Conservation (phyloP, 2,888 invertebrate genomes). For the Lochmaea crataegi region DNA sequence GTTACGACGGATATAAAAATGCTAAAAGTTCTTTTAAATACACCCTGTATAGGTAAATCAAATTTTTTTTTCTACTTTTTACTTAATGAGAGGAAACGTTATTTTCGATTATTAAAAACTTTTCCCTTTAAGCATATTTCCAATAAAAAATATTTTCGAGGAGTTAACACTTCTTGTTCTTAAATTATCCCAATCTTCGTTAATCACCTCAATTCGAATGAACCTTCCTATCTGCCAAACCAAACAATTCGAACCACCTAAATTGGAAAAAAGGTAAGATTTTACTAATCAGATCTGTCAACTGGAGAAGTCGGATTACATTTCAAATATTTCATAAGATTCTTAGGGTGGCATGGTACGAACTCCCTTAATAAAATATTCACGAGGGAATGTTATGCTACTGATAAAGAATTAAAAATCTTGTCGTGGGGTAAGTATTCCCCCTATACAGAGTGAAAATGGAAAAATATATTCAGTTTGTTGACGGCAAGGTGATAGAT, state of each 20-base stretch:
- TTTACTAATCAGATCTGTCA: slow-evolving; percentile 33
- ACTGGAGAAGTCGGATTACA: slow-evolving; percentile 22
- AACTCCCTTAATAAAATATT: slow-evolving; percentile 26
- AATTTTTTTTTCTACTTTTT: too few relatives aligned
- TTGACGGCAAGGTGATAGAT: too few relatives aligned
- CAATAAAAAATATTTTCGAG: slow-evolving; percentile 21
- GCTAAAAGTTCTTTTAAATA: too few relatives aligned
- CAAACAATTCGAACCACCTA: slow-evolving; percentile 22
- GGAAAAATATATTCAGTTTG: neutral
- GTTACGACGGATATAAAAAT: too few relatives aligned
- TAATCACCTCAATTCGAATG: slow-evolving; percentile 3
- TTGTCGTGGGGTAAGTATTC: slow-evolving; percentile 8
- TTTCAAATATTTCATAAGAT: slow-evolving; percentile 31
- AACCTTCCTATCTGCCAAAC: slow-evolving; percentile 1
- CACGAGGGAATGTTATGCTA: slow-evolving; percentile 24
- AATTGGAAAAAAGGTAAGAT: slow-evolving; percentile 21
- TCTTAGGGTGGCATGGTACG: neutral
- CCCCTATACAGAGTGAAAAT: neutral
- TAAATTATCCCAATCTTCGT: slow-evolving; percentile 14
- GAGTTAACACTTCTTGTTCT: too few relatives aligned
- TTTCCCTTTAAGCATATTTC: neutral
- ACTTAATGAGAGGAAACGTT: too few relatives aligned
- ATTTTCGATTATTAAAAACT: neutral
- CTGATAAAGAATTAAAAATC: slow-evolving; percentile 33
- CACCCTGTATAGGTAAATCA: too few relatives aligned